Evolutionary conservation across 1,140 invertebrate species (phyloP), one percentile per base, ranked within the genome.

Genomic region (Drosophila bocqueti): DNA sequence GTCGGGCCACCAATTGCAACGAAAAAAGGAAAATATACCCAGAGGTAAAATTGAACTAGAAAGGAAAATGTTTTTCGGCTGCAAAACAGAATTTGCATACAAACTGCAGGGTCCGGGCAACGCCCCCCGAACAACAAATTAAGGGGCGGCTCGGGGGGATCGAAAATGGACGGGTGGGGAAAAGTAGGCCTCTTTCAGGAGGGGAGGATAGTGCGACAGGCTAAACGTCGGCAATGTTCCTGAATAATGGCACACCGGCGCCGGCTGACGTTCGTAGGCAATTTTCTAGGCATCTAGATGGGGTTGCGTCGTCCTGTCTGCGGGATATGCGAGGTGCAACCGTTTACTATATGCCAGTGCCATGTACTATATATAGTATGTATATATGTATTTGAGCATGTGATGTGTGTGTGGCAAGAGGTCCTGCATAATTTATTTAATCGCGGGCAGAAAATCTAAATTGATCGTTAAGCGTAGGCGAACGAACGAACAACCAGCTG

Each of bases 351-450:
- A 26, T 38, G n/a, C n/a, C 18, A 46, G 47, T 40, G 21, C 40
- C 34, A 40, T 18, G 15, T 36, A 29, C 9, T 16, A 43, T 43
- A 31, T n/a, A 46, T 36, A 29, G 6, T 16, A 43, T 43, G 24
- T n/a, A 46, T 38, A 3, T 55, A 16, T 9, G 16, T 34, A 36
- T 24, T 16, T 36, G 34, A 21, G 13, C 2, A 54, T 21, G 15
- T 40, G 15, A 15, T 26, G 9, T 34, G 42, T 36, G 42, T 31
- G 29, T 40, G 42, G 40, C 26, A 55, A 49, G 69, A 65, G 75
- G 76, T 76, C 67, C 76, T 79, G 89, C 73, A 89, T 92, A 92
- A 92, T 92, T 92, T 92, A 87, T 91, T 91, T 92, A 92, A 92
- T 92, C 91, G 91, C 79, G 62, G 46, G 55, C 66, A 84, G 76